Evolutionary conservation across 2,888 invertebrate species (phyloP), one percentile per base, ranked within the genome.

Genomic region (Norana najaformis): DNA sequence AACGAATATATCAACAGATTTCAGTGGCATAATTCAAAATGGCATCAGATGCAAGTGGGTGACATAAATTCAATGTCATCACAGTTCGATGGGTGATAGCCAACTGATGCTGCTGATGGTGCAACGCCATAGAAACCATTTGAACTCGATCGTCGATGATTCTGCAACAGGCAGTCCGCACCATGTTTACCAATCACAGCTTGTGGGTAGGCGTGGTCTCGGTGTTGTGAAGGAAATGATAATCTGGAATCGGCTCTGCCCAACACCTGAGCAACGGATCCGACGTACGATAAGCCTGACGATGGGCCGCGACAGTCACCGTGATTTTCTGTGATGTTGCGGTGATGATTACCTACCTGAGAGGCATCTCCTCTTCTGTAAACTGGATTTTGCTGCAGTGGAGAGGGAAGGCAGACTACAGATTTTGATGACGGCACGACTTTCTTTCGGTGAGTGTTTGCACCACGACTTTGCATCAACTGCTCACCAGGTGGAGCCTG

Each of bases 141-240:
- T 11, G 85, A 85, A 85, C 34, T 85, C 36, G 85, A 85, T n/a
- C 85, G 34, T 2, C 85, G 85, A 85, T 85, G 85, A 85, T 85
- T 85, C 85, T 35, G 37, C 85, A 16, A 23, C 36, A 69, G n/a
- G 69, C 30, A 69, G 85, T 37, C 85, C 6, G 83, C 83, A 20
- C 83, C 83, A 16, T 37, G 36, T 18, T 85, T 37, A 85, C 85
- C 36, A 36, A 36, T 36, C 85, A 69, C 69, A 11, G 69, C 69
- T 30, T 69, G 69, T n/a, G 69, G 69, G n/a, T 69, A 69, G 69
- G 69, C 69, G 69, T 69, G 69, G 13, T 69, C n/a, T 30, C 30
- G n/a, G 69, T 69, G 69, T n/a, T 11, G 69, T 16, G 69, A 69
- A 30, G 69, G 69, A 69, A 69, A 69, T n/a, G 69, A 69, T n/a